These are phyloP conservation scores for Oxytorus armatus DNA, from an alignment of 2,888 invertebrate species.

Conservation along the genomic window DNA sequence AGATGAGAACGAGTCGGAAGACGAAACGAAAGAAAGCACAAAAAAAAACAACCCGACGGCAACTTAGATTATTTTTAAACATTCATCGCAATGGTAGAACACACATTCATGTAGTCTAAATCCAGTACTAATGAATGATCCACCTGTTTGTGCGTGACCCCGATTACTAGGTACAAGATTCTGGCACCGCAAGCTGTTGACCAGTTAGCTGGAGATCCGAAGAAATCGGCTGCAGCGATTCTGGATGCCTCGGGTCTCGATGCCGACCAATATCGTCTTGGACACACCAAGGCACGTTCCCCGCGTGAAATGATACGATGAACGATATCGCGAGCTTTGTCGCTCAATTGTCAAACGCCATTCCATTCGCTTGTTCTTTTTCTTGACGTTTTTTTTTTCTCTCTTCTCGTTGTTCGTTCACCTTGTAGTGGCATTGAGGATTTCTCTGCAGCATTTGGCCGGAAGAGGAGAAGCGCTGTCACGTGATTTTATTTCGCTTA, in stretches of 20 bases:
- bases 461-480: background rate
- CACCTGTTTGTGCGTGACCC: conserved; percentile 73
- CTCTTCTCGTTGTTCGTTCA: conserved; percentile 16
- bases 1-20: conserved; percentile 11
- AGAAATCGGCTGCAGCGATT: conserved; percentile 93
- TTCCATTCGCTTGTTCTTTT: background rate
- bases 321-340: background rate
- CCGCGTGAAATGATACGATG: conserved; percentile 58
- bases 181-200: conserved; percentile 96
- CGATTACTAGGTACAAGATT: conserved; percentile 95
- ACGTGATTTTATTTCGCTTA: background rate
- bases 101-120: background rate
- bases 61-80: background rate
- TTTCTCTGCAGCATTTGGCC: background rate
- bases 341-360: conserved; percentile 6
- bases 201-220: conserved; percentile 89
- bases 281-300: conserved; percentile 98
- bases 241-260: conserved; percentile 94
- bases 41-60: background rate
- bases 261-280: conserved; percentile 96
- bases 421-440: background rate
- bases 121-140: conserved; percentile 70
- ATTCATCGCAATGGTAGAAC: background rate
- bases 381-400: conserved; percentile 9
- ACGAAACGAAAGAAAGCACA: too few relatives aligned